A percentile compares a stretch with the other conserved stretches of the same genome.
These are phyloP conservation scores for Clostera curtula DNA, from an alignment of 2,888 invertebrate species.

Conservation along the genomic window DNA sequence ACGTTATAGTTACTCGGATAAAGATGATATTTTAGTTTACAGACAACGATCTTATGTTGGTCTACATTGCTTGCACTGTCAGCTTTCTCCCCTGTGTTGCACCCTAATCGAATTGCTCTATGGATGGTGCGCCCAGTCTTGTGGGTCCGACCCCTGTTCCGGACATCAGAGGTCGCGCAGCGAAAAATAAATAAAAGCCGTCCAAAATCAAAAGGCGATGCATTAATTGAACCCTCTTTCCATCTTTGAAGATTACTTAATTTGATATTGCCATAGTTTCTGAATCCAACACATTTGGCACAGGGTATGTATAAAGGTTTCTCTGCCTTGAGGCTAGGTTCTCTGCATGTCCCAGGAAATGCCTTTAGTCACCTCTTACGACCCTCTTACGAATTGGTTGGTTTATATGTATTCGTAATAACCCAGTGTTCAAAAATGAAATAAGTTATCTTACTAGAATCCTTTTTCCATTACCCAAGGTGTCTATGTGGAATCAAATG, in stretches of 20 bases:
- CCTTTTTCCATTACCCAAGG: no score
- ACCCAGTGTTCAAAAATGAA: no score
- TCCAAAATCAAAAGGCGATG: conserved; percentile 57
- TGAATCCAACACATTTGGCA: conserved; percentile 17
- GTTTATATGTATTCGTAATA: no score
- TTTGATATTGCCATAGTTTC: conserved; percentile 47
- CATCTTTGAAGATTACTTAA: conserved; percentile 60
- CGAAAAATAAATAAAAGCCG: conserved; percentile 69
- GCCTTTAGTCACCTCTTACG: no score
- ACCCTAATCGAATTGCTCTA: conserved; percentile 72
- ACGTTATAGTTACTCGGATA: conserved; percentile 13
- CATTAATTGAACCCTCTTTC: conserved; percentile 64
- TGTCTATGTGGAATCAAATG: background rate
- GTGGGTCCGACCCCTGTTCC: conserved; percentile 57
- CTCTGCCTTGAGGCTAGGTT: no score
- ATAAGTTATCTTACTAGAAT: no score
- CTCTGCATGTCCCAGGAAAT: no score
- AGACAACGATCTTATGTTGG: conserved; percentile 20
- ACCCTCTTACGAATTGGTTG: no score
- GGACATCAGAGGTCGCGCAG: conserved; percentile 61
- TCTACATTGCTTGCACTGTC: conserved; percentile 52
- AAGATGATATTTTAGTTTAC: conserved; percentile 7
- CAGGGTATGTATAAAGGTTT: conserved; percentile 16
- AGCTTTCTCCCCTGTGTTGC: conserved; percentile 61
- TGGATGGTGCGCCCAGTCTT: conserved; percentile 66